These are phyloP conservation scores for Pantala flavescens DNA, from an alignment of 1,140 invertebrate species.

Conservation along the genomic window DNA sequence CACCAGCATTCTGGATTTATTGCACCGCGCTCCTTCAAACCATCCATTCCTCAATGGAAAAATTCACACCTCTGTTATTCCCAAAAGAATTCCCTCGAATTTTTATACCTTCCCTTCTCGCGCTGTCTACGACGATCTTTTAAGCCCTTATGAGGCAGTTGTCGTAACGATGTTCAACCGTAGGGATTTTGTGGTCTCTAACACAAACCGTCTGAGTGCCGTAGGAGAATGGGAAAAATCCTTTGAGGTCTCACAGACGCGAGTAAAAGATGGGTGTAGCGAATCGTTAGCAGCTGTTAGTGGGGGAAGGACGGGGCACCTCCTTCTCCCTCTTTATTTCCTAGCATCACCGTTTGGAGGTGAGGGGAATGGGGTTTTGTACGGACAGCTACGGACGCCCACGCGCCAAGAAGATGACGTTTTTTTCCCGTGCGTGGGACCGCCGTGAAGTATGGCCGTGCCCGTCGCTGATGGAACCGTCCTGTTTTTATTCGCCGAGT, in stretches of 20 bases:
- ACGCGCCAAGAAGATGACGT: neutral
- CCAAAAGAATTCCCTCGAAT: neutral
- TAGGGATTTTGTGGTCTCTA: constrained; percentile 1
- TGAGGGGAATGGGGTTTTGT: neutral
- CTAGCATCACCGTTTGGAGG: neutral
- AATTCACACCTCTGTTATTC: too few relatives aligned
- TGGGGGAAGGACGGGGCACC: neutral
- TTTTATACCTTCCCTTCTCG: neutral
- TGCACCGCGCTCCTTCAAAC: too few relatives aligned
- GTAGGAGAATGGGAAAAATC: neutral
- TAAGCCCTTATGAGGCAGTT: neutral
- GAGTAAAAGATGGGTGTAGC: constrained; percentile 5
- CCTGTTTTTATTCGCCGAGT: too few relatives aligned
- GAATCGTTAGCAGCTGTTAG: neutral
- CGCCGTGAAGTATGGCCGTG: neutral
- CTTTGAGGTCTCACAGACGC: neutral
- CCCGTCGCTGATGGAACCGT: neutral
- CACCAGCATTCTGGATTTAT: too few relatives aligned
- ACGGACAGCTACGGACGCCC: neutral
- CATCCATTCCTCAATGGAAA: too few relatives aligned
- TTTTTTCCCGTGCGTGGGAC: neutral
- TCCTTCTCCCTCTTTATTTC: neutral
- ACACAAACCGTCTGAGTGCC: neutral
- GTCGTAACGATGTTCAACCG: neutral
- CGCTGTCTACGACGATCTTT: neutral